Evolutionary conservation across 92 coral and sea anemone genomes (phyloP).

Genomic region (Hydrozoanthus gracilis): DNA sequence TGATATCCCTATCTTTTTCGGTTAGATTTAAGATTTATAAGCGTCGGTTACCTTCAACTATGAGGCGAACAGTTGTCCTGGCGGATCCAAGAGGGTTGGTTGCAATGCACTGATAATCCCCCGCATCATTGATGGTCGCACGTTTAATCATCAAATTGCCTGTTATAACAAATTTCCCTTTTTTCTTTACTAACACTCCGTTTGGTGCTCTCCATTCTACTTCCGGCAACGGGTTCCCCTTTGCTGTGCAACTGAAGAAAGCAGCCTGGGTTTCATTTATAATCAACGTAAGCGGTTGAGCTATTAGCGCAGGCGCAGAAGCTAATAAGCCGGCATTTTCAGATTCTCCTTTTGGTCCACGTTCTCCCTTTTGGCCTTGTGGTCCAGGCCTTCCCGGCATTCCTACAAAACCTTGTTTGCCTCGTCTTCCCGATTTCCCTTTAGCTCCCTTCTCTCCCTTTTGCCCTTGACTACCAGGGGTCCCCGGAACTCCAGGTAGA

Average conservation of each 20-base stretch:
- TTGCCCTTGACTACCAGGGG: slow-evolving; percentile 17
- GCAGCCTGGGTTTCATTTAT: slow-evolving; percentile 37
- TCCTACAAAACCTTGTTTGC: slow-evolving; percentile 32
- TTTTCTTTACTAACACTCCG: background rate
- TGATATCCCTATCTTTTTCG: too few species aligned
- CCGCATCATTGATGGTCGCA: slow-evolving; percentile 12
- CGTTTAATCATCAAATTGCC: slow-evolving; percentile 13
- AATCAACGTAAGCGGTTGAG: slow-evolving; percentile 6
- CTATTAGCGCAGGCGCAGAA: slow-evolving; percentile 26
- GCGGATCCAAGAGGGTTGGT: slow-evolving; percentile 10
- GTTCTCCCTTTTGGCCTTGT: slow-evolving; percentile 15
- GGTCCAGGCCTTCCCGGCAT: slow-evolving; percentile 33
- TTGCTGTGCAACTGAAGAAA: slow-evolving; percentile 26
- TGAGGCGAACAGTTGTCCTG: slow-evolving; percentile 11
- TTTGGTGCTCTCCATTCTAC: slow-evolving; percentile 14
- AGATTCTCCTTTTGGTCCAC: slow-evolving; percentile 27
- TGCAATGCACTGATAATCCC: slow-evolving; percentile 7
- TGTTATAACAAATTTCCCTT: background rate
- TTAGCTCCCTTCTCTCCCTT: slow-evolving; percentile 32
- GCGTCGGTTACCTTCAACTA: slow-evolving; percentile 13
- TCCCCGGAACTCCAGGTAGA: slow-evolving; percentile 30
- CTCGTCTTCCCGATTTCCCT: slow-evolving; percentile 29
- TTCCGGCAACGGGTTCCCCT: slow-evolving; percentile 17
- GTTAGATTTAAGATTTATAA: too few species aligned
- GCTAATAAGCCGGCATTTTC: slow-evolving; percentile 26